Percentiles rank a stretch among this genome's conserved stretches.
phyloP scores from a whole-genome alignment of 2,888 invertebrate genomes.

The Gymnoscelis rufifasciata region DNA sequence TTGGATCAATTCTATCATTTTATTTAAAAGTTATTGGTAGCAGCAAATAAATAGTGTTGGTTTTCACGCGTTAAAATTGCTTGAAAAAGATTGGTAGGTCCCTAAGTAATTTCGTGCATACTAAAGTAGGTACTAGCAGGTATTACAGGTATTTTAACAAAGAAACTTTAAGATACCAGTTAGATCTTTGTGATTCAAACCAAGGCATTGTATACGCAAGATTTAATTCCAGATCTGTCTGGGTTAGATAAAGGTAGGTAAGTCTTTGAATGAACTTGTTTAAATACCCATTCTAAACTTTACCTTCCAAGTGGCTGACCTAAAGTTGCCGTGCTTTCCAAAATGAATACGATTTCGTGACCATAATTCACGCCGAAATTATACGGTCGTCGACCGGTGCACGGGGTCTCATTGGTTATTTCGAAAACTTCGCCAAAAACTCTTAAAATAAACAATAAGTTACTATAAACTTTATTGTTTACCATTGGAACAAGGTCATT shows the following conservation, averaged over 20 bases:
- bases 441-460: conserved; percentile 27
- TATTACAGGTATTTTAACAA: neutral
- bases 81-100: too few relatives aligned
- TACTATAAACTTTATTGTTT: conserved; percentile 17
- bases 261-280: conserved; percentile 11
- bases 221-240: conserved; percentile 8
- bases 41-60: too few relatives aligned
- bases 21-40: too few relatives aligned
- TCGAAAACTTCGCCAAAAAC: conserved; percentile 24
- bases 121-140: too few relatives aligned
- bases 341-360: conserved; percentile 56
- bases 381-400: conserved; percentile 48
- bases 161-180: neutral
- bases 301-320: conserved; percentile 40
- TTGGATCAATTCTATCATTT: too few relatives aligned
- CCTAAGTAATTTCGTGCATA: too few relatives aligned
- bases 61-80: too few relatives aligned
- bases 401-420: conserved; percentile 32
- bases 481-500: conserved; percentile 11
- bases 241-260: conserved; percentile 7
- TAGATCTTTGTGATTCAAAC: conserved; percentile 1
- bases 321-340: conserved; percentile 37
- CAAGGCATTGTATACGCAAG: conserved; percentile 7
- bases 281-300: conserved; percentile 15
- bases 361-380: conserved; percentile 59